These are phyloP conservation scores for Oscarella lobularis DNA, from an alignment of 37 sponge, comb jelly and placozoan genomes.

Conservation along the genomic window DNA sequence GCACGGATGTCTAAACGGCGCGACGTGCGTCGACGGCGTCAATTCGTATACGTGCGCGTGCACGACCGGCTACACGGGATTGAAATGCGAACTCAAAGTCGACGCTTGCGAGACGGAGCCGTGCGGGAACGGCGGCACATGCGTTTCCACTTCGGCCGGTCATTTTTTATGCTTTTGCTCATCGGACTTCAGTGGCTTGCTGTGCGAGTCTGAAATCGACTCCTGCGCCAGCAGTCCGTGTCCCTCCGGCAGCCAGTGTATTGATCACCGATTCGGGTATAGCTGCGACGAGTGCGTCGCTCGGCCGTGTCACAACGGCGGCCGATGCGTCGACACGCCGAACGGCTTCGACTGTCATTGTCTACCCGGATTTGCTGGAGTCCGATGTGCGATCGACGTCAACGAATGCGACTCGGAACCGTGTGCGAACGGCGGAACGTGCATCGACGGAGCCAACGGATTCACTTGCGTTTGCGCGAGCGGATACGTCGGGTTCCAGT, in stretches of 20 bases:
- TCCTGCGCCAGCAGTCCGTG: background rate
- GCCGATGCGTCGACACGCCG: background rate
- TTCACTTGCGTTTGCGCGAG: background rate
- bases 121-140: background rate
- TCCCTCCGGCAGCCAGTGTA: background rate
- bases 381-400: background rate
- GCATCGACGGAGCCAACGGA: background rate
- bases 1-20: background rate
- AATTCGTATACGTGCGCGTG: background rate
- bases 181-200: conserved; percentile 1
- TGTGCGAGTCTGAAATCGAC: background rate
- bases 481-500: background rate
- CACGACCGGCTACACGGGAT: background rate
- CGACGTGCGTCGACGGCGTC: background rate
- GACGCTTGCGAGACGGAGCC: background rate
- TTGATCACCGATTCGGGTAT: background rate
- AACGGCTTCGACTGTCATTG: background rate
- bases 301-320: background rate
- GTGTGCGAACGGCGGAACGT: background rate
- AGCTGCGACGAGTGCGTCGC: background rate
- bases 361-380: background rate
- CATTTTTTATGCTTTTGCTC: conserved; percentile 4
- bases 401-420: background rate
- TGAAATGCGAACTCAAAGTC: background rate
- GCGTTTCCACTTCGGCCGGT: background rate